These are phyloP conservation scores for Mesitornis unicolor DNA, from an alignment of 2,113 vertebrate species.

Conservation along the genomic window DNA sequence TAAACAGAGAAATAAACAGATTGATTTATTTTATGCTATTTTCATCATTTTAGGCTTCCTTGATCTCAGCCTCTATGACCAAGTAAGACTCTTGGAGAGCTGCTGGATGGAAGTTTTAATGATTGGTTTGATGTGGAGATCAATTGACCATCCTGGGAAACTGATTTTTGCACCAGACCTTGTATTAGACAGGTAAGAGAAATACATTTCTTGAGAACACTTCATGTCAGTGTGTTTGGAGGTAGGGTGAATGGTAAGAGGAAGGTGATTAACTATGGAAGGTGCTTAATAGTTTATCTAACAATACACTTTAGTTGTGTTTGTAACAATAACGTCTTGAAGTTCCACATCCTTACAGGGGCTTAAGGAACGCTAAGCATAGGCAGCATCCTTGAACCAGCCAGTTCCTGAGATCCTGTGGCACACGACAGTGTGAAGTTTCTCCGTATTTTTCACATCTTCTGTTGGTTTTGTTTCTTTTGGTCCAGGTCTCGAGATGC, in stretches of 20 bases:
- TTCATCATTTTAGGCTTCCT: conserved; percentile 82
- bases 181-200: conserved; percentile 87
- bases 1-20: not conserved
- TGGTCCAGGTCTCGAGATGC: not conserved
- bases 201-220: not conserved
- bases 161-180: conserved; percentile 95
- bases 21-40: not conserved
- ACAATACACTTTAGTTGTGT: not conserved
- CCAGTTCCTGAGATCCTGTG: not conserved
- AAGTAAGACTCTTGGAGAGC: conserved; percentile 93
- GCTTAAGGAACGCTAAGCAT: not conserved
- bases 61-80: conserved; percentile 88
- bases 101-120: conserved; percentile 98
- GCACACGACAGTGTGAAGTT: not conserved
- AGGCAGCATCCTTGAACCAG: not conserved
- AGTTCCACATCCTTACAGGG: not conserved
- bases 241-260: not conserved
- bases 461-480: not conserved
- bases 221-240: not conserved
- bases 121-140: conserved; percentile 97
- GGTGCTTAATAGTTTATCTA: not conserved
- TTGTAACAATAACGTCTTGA: not conserved
- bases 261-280: not conserved
- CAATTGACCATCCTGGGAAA: conserved; percentile 92
- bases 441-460: not conserved